Evolutionary conservation across 2,888 invertebrate species (phyloP), one percentile per base, ranked within the genome.

Genomic region (Epiblema foenella): DNA sequence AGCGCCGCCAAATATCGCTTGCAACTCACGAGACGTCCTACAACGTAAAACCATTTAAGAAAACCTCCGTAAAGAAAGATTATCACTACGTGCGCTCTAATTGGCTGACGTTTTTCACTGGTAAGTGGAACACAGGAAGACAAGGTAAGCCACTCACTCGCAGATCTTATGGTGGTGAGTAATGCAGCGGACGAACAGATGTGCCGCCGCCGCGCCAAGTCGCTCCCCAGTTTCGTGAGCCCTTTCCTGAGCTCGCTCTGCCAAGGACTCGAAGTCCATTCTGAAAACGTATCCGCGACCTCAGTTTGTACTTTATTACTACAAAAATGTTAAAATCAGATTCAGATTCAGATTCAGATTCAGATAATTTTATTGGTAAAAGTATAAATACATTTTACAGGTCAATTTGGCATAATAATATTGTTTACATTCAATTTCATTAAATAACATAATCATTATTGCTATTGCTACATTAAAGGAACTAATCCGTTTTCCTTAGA

Each of bases 1-100:
- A 0, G 89, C 87, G 0, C 75, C 75, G 0, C 90, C 89, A 70
- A 92, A 93, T 10, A 89, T 85, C 9, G 87, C 83, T 75, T 90
- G 87, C 57, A 92, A 67, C 66, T 83, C 75, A n/a, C 72, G 72
- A 0, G 81, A 78, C 4, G 81, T 85, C 65, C 92, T 92, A 79
- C 9, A 73, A 52, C 37, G n/a, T 39, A 11, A 10, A 42, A 37
- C 9, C 15, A 39, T 18, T n/a, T n/a, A 46, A 46, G 46, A 0
- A 24, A 24, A n/a, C 7, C 8, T n/a, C 12, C 8, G 2, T 1
- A 54, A 54, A 18, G 1, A 18, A 8, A 15, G 11, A 33, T 33
- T 33, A 33, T 8, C 33, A 57, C 18, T 15, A 29, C 18, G 2
- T 20, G 33, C 4, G 9, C 39, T 39, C 39, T 39, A 12, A 12